Evolutionary conservation across 2,797 vertebrate genomes (phyloP), one percentile per base, ranked within the genome.

Genomic region (Scleropages formosus): DNA sequence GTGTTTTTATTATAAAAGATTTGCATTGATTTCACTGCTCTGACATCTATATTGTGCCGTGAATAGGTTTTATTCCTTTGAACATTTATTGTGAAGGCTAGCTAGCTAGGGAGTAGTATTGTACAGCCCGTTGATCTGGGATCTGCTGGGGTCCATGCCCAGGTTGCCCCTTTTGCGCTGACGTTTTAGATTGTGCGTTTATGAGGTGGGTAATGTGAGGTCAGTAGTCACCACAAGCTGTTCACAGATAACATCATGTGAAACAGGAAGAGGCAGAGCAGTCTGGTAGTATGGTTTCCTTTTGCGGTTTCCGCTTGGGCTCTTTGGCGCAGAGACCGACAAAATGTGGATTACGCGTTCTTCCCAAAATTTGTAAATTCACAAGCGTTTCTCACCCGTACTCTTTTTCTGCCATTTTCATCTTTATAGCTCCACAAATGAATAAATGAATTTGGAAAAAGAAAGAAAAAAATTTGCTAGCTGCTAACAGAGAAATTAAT

Each of bases 211-310:
- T 79, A 16, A 72, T 65, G 58, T 49, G 51, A 75, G 73, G 46
- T 73, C 20, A 73, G 73, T 60, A n/a, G 47, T 70, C 49, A 51
- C 62, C 63, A 75, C 15, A 72, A 77, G 60, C 53, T 67, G 75
- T 78, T 75, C 69, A 69, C 27, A 61, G 73, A 72, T 82, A 80
- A 76, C 75, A 76, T 75, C 78, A 75, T 58, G 64, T 66, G 74
- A 81, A 83, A 87, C 72, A 82, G 82, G 85, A 85, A 83, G 85
- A 75, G 79, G 74, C 59, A 31, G 72, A 74, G 61, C 63, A 53
- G 61, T 78, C 64, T 70, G 77, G 80, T 72, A 73, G 76, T 56
- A 80, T 82, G 78, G 84, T 80, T 87, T 85, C 83, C 85, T 85
- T 81, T 66, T 81, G 84, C 20, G 81, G 84, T 83, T 80, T 87